Evolutionary conservation across 2,888 invertebrate species (phyloP).

Genomic region (Cheilosia urbana): DNA sequence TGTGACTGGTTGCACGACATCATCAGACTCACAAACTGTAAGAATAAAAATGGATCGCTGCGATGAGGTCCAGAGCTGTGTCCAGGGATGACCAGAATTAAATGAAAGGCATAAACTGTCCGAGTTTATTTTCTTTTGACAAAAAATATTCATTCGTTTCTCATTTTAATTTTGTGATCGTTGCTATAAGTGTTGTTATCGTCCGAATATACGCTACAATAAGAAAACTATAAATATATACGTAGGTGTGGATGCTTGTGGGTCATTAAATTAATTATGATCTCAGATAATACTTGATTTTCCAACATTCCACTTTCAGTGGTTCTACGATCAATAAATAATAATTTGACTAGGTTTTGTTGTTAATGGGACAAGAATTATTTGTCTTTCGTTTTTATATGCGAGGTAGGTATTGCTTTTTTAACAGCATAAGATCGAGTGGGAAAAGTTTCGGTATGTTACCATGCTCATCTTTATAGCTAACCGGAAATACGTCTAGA

Average conservation of each 20-base stretch:
- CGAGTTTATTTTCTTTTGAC: slow-evolving; percentile 56
- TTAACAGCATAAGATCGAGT: too few relatives aligned
- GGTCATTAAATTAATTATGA: slow-evolving; percentile 57
- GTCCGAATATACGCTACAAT: slow-evolving; percentile 37
- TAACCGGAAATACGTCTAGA: too few relatives aligned
- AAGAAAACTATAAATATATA: slow-evolving; percentile 41
- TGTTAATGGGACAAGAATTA: slow-evolving; percentile 39
- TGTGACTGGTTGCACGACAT: slow-evolving; percentile 47
- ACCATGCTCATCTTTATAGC: too few relatives aligned
- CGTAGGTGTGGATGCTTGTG: slow-evolving; percentile 49
- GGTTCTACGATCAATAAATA: slow-evolving; percentile 41
- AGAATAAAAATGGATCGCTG: slow-evolving; percentile 34
- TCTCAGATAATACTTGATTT: slow-evolving; percentile 36
- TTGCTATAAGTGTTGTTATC: slow-evolving; percentile 39
- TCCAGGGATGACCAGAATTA: slow-evolving; percentile 51
- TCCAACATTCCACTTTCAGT: slow-evolving; percentile 26
- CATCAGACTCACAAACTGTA: slow-evolving; percentile 20
- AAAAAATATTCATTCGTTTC: slow-evolving; percentile 58
- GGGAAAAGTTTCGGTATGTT: too few relatives aligned
- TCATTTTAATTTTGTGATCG: slow-evolving; percentile 58
- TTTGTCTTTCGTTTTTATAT: slow-evolving; percentile 13
- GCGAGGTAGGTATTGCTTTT: too few relatives aligned
- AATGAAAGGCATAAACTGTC: slow-evolving; percentile 53
- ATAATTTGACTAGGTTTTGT: slow-evolving; percentile 47
- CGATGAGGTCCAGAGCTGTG: slow-evolving; percentile 21